Conservation (phyloP, 2,797 vertebrate species). For the Florisuga fusca region DNA sequence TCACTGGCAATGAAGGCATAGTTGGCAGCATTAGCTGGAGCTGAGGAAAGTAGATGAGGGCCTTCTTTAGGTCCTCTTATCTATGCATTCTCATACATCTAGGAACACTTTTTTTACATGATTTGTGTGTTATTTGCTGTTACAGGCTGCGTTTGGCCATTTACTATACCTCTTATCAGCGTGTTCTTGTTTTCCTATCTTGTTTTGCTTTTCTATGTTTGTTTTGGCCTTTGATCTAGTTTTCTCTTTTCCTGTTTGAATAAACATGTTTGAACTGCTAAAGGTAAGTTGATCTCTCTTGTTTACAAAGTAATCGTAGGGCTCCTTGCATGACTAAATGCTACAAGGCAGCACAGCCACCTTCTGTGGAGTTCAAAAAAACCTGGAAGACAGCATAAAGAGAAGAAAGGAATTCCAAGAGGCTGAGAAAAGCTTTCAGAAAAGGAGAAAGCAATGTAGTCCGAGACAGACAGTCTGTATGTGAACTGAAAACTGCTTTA, state of each 20-base stretch:
- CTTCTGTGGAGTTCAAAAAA: not conserved
- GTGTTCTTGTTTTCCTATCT: not conserved
- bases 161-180: not conserved
- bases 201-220: not conserved
- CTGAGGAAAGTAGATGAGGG: not conserved
- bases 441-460: not conserved
- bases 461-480: not conserved
- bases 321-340: not conserved
- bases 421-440: not conserved
- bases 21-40: not conserved
- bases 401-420: not conserved
- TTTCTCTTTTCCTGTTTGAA: not conserved
- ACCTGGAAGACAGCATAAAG: not conserved
- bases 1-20: not conserved
- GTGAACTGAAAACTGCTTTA: not conserved
- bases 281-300: not conserved
- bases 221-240: not conserved
- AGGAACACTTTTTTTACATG: not conserved
- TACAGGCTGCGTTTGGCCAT: not conserved
- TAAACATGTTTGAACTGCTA: constrained; percentile 3
- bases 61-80: not conserved
- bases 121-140: not conserved
- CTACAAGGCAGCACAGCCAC: not conserved
- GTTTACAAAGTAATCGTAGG: not conserved
- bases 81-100: not conserved